Base-by-base conservation (phyloP, 1,140 invertebrate species). In the Spodoptera frugiperda region DNA sequence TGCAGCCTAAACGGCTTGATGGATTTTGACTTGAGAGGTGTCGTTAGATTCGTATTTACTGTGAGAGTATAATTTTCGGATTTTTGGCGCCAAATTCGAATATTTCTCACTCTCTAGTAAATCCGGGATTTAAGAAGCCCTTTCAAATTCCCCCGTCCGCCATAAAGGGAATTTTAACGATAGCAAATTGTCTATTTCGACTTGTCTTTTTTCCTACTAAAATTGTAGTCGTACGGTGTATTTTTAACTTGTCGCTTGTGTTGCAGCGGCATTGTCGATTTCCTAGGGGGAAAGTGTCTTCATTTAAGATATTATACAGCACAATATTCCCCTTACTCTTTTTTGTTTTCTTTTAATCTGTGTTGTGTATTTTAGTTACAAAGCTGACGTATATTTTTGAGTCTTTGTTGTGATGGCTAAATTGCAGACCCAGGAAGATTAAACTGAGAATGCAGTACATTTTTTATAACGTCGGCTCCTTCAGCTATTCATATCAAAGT, bases 141-240 rank as follows among this genome's bases (percentile, higher is more conserved):
- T 85, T 86, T 87, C 78, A 82, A 88, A 87, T 87, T 83, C 84
- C 57, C 57, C 82, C 71, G 71, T 81, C 79, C 61, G 78, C 54
- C 78, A 75, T 77, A 84, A 84, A 87, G 78, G 80, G 79, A 87
- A 86, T 86, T 90, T 85, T 83, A 89, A 86, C 53, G 57, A 53
- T 30, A 49, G 54, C 54, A 73, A 59, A 73, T 73, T 61, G 71
- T 73, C 55, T 73, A 73, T 73, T 73, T 46, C 33, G 19, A 73
- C 19, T 73, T 73, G 33, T 72, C 68, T 72, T 55, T 15, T 57
- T 72, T 57, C 17, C 68, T 39, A 48, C 14, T 72, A 55, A 72
- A 55, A 55, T 72, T 19, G 68, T 72, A 72, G 68, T 46, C 53
- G 46, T 72, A 72, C 21, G 30, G 53, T 39, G n/a, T 30, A 72